Base-by-base conservation (phyloP, 2,888 invertebrate genomes). In the Camptogramma bilineatum region DNA sequence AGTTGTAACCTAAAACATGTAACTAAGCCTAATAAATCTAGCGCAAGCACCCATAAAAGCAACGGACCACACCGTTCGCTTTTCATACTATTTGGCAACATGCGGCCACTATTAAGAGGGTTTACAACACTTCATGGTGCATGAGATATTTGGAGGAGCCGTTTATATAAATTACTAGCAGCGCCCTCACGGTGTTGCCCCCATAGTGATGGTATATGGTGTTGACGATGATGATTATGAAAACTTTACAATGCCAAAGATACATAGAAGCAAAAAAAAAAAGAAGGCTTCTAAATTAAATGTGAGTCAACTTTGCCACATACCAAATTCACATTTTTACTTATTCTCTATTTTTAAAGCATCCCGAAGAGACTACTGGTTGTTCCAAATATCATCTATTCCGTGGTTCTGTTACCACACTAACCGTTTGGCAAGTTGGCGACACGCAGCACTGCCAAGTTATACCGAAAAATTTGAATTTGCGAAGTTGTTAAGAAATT, bases 401-500 rank as follows among this genome's bases (percentile, higher is more conserved):
- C 44, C 24, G 18, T 48, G 55, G 46, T 59, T 48, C 39, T n/a
- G 58, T 52, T 62, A 64, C 24, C 62, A 58, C 62, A 66, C 61
- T 62, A 66, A 62, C 66, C 52, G 61, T 69, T 69, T 72, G 68
- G 70, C 70, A 68, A 64, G 62, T 64, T 44, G 55, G 57, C 53
- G 56, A 62, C 62, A 60, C 50, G 55, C 64, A 53, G 54, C 64
- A 55, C 53, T 64, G 66, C 62, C 64, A 65, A 74, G 71, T 73
- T 72, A 60, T 61, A 66, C 73, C 73, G 73, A 78, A 78, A 79
- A 77, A 77, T 77, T 76, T 73, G 69, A 76, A 78, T 72, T 77
- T 66, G 69, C 70, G 66, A 78, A 78, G 71, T 82, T 76, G 71
- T 77, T 69, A 72, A 72, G 70, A 77, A 77, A 82, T 85, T 85